Evolutionary conservation across 2,797 vertebrate genomes (phyloP).

Genomic region (Apogon talboti): DNA sequence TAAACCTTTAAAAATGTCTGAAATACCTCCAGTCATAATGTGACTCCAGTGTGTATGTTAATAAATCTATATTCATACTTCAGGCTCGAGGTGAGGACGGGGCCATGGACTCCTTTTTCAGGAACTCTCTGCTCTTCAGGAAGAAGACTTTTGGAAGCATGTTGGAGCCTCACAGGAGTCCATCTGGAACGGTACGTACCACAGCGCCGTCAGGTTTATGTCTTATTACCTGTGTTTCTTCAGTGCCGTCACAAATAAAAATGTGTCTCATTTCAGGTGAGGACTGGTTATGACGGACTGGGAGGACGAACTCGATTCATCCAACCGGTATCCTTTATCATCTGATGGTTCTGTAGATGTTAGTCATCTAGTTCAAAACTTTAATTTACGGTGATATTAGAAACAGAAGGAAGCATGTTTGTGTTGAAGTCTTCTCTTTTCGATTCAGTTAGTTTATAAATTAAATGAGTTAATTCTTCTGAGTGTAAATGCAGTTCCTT

Average conservation of each 20-base stretch:
- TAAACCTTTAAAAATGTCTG: too few relatives aligned
- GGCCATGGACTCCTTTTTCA: slow-evolving; percentile 86
- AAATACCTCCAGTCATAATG: neutral
- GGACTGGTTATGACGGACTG: slow-evolving; percentile 91
- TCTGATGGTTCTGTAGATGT: too few relatives aligned
- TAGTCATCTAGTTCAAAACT: too few relatives aligned
- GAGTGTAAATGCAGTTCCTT: too few relatives aligned
- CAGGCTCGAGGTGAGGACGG: slow-evolving; percentile 63
- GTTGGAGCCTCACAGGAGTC: slow-evolving; percentile 77
- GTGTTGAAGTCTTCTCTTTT: too few relatives aligned
- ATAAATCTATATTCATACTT: neutral
- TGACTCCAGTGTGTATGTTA: neutral
- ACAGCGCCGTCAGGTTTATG: too few relatives aligned
- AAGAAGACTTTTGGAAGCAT: slow-evolving; percentile 85
- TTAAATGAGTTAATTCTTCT: too few relatives aligned
- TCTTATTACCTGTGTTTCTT: neutral
- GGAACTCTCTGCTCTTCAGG: slow-evolving; percentile 89
- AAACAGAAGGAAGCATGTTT: too few relatives aligned
- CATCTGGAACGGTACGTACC: slow-evolving; percentile 84
- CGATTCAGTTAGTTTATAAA: too few relatives aligned
- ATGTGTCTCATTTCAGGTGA: slow-evolving; percentile 82
- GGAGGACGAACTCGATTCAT: slow-evolving; percentile 96
- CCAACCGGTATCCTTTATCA: slow-evolving; percentile 93
- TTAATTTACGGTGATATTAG: too few relatives aligned
- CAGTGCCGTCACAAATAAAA: neutral